phyloP scores from a whole-genome alignment of 2,113 vertebrate species.

The Ranitomeya variabilis region DNA sequence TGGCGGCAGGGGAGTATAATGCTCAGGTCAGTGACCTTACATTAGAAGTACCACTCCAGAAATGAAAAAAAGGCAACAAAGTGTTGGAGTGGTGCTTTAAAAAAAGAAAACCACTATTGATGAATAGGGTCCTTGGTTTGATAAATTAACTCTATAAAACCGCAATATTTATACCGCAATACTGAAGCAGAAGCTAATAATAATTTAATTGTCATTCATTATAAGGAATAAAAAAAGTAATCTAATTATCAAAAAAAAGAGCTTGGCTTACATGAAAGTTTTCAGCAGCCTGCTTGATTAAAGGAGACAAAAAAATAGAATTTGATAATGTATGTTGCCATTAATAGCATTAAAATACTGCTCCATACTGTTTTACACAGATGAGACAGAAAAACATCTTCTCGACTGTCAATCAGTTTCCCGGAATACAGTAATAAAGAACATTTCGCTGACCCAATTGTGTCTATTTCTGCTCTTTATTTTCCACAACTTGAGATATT shows the following conservation, averaged over 20 bases:
- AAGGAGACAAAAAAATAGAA: conserved; percentile 29
- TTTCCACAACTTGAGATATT: conserved; percentile 51
- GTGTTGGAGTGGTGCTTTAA: no score
- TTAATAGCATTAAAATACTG: conserved; percentile 53
- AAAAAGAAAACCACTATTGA: no score
- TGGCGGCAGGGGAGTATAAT: no score
- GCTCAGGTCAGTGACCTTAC: no score
- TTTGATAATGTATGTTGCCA: conserved; percentile 42
- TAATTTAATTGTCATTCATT: background rate
- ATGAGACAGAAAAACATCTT: conserved; percentile 50
- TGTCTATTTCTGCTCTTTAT: conserved; percentile 67
- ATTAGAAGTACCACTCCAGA: no score
- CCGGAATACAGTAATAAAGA: conserved; percentile 56
- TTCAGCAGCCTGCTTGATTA: conserved; percentile 15
- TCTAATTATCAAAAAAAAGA: conserved; percentile 19
- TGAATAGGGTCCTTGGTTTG: no score
- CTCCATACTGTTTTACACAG: conserved; percentile 45
- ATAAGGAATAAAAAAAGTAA: conserved; percentile 15
- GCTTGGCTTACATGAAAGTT: conserved; percentile 55
- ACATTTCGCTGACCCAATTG: conserved; percentile 71
- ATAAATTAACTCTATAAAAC: background rate
- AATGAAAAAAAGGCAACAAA: no score
- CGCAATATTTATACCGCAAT: background rate
- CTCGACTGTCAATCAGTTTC: conserved; percentile 54
- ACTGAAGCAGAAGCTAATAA: background rate